A percentile compares a stretch with the other conserved stretches of the same genome.
These are phyloP conservation scores for Brachystomella parvula DNA, from an alignment of 1,140 invertebrate species.

Conservation along the genomic window DNA sequence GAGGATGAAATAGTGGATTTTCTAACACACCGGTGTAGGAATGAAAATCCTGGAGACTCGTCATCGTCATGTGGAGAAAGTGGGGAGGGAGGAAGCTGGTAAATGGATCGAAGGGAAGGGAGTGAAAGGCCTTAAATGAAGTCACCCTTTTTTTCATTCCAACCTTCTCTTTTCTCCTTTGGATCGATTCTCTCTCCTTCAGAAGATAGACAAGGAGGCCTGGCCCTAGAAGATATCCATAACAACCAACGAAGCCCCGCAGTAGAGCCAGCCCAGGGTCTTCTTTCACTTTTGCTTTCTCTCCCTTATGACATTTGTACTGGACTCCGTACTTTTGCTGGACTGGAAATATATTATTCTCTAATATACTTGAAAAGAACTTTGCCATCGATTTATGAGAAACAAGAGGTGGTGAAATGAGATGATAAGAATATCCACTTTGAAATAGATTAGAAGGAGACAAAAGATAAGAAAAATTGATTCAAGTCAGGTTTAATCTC, in stretches of 20 bases:
- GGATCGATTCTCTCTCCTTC: conserved; percentile 8
- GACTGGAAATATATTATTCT: too few species aligned
- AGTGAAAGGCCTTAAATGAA: conserved; percentile 38
- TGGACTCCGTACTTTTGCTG: neutral
- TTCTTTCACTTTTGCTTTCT: neutral
- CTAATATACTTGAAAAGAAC: too few species aligned
- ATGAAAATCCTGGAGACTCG: too few species aligned
- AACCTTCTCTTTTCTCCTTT: neutral
- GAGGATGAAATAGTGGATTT: neutral
- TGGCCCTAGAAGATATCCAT: neutral
- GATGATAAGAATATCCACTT: too few species aligned
- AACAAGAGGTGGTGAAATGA: too few species aligned
- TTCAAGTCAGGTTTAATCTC: too few species aligned
- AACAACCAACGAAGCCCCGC: neutral
- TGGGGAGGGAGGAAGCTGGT: too few species aligned
- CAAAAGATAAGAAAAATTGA: too few species aligned
- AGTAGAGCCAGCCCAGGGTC: neutral
- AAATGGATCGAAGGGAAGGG: neutral
- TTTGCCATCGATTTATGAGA: too few species aligned
- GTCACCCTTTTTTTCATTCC: conserved; percentile 12
- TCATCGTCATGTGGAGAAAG: conserved; percentile 8
- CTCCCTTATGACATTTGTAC: neutral
- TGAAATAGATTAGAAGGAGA: too few species aligned
- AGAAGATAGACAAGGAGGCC: neutral
- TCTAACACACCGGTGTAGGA: neutral